Evolutionary conservation across 2,797 vertebrate genomes (phyloP).

Genomic region (Lagorchestes hirsutus): DNA sequence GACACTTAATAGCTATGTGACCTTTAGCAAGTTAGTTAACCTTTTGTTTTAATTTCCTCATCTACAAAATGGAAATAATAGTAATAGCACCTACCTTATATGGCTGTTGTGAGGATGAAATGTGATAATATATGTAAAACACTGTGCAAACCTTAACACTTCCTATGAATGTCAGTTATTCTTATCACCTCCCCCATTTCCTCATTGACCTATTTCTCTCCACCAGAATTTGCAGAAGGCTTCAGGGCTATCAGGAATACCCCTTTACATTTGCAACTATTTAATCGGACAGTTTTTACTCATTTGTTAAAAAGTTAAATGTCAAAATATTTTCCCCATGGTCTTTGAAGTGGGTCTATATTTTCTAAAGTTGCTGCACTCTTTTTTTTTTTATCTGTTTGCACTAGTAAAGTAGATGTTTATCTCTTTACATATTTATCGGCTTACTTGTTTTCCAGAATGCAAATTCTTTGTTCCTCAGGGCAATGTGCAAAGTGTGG

Average conservation of each 20-base stretch:
- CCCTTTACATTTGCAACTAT: neutral
- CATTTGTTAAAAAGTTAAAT: neutral
- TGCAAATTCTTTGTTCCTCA: constrained; percentile 16
- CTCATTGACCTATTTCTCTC: neutral
- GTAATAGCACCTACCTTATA: neutral
- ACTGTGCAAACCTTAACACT: neutral
- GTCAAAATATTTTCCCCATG: neutral
- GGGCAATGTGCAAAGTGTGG: constrained; percentile 28
- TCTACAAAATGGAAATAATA: neutral
- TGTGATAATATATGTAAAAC: neutral
- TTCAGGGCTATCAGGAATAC: neutral
- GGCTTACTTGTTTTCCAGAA: constrained; percentile 39
- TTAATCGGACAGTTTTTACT: neutral
- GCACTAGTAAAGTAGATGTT: neutral
- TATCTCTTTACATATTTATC: neutral
- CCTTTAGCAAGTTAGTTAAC: neutral
- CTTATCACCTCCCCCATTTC: neutral
- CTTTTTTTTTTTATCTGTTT: neutral
- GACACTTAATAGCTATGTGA: neutral
- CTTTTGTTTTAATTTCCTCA: neutral
- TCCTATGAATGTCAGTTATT: neutral
- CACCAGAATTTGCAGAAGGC: neutral
- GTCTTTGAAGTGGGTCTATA: neutral
- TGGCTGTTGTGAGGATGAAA: neutral
- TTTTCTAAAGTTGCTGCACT: neutral